These are phyloP conservation scores for Orthonevra nobilis DNA, from an alignment of 2,888 invertebrate genomes.

Conservation along the genomic window DNA sequence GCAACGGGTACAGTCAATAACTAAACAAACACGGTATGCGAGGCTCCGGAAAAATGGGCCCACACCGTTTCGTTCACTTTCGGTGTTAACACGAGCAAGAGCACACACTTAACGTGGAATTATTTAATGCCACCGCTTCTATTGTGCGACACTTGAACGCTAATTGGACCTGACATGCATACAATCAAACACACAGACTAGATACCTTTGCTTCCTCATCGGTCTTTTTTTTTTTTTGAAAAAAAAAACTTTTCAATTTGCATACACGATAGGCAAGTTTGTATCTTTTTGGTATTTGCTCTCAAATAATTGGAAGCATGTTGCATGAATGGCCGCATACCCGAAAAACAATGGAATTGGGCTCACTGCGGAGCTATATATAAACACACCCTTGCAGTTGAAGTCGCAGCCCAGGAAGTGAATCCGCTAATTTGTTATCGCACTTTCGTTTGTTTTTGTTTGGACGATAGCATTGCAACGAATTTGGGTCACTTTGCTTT, in stretches of 20 bases:
- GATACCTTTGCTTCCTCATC: constrained; percentile 28
- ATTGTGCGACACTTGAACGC: constrained; percentile 30
- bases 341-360: constrained; percentile 62
- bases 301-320: constrained; percentile 52
- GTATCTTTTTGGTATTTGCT: constrained; percentile 27
- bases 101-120: constrained; percentile 37
- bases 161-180: constrained; percentile 52
- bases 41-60: constrained; percentile 19
- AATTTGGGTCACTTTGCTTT: constrained; percentile 57
- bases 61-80: constrained; percentile 34
- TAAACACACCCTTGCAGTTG: constrained; percentile 3
- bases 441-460: constrained; percentile 50
- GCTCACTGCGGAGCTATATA: constrained; percentile 47
- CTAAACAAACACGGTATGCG: constrained; percentile 26
- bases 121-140: constrained; percentile 39
- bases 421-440: constrained; percentile 64
- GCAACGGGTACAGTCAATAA: constrained; percentile 41
- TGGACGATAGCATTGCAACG: constrained; percentile 35
- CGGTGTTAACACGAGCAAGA: constrained; percentile 17
- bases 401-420: constrained; percentile 53
- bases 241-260: constrained; percentile 39
- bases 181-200: constrained; percentile 8
- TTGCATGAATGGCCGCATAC: constrained; percentile 45
- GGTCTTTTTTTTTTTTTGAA: constrained; percentile 21
- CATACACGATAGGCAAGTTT: constrained; percentile 6